These are phyloP conservation scores for Sipha flava DNA, from an alignment of 1,140 invertebrate genomes.

Conservation along the genomic window DNA sequence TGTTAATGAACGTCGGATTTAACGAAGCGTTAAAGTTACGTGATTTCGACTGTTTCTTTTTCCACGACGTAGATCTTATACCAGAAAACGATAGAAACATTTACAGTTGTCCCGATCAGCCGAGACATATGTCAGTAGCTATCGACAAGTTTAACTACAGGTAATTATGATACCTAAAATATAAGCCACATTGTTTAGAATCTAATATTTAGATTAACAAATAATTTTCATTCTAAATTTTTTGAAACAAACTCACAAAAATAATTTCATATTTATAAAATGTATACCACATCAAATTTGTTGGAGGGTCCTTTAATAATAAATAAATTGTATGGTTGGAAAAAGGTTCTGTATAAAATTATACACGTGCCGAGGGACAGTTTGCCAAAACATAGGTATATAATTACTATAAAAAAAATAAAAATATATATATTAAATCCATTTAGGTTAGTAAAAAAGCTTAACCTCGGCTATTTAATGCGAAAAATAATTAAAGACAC, in stretches of 20 bases:
- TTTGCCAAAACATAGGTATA: background rate
- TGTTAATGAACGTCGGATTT: constrained; percentile 93
- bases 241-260: too few species aligned
- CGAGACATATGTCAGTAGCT: constrained; percentile 89
- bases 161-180: constrained; percentile 45
- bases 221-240: too few species aligned
- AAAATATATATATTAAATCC: background rate
- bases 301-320: background rate
- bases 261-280: background rate
- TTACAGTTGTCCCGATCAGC: constrained; percentile 82
- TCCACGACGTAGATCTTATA: constrained; percentile 91
- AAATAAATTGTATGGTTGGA: background rate
- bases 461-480: background rate
- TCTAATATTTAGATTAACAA: too few species aligned
- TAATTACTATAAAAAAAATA: background rate
- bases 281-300: background rate
- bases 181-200: too few species aligned
- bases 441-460: background rate
- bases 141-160: constrained; percentile 82
- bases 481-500: background rate
- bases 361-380: background rate
- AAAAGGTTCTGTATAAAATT: background rate
- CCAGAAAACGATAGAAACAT: constrained; percentile 87
- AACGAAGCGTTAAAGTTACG: constrained; percentile 69
- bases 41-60: constrained; percentile 82